Evolutionary conservation across 2,888 invertebrate genomes (phyloP).

Genomic region (Thecophora atra): DNA sequence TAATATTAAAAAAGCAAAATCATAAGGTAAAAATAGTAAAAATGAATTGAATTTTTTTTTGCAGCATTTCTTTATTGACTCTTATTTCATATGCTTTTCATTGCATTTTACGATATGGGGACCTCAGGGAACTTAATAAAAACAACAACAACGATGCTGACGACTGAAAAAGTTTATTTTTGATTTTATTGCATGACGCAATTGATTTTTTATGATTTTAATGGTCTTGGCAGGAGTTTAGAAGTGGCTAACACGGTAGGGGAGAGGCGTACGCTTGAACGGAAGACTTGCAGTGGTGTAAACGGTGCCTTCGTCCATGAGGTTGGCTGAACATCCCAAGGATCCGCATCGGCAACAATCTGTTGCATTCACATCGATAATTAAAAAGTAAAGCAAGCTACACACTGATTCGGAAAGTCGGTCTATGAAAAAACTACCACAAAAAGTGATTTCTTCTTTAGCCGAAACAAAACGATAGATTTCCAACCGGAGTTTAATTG

Average conservation of each 20-base stretch:
- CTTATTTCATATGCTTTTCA: no score
- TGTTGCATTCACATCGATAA: constrained; percentile 30
- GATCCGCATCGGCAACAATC: neutral
- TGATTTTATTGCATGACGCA: constrained; percentile 7
- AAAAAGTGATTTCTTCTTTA: no score
- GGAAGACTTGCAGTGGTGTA: neutral
- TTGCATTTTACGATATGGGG: no score
- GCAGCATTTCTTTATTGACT: neutral
- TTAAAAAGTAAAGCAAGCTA: constrained; percentile 1
- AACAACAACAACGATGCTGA: neutral
- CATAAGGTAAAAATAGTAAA: no score
- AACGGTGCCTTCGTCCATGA: constrained; percentile 7
- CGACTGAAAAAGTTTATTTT: neutral
- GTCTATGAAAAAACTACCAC: neutral
- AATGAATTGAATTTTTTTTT: neutral
- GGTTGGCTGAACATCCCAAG: constrained; percentile 9
- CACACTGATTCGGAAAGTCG: neutral
- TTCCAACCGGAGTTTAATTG: no score
- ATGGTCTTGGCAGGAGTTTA: neutral
- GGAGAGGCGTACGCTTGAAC: neutral
- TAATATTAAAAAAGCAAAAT: no score
- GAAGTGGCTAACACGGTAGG: neutral
- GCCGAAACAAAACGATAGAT: no score
- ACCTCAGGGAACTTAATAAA: no score
- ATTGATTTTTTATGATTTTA: constrained; percentile 5